Evolutionary conservation across 2,113 vertebrate genomes (phyloP).

Genomic region (Pao palembangensis): DNA sequence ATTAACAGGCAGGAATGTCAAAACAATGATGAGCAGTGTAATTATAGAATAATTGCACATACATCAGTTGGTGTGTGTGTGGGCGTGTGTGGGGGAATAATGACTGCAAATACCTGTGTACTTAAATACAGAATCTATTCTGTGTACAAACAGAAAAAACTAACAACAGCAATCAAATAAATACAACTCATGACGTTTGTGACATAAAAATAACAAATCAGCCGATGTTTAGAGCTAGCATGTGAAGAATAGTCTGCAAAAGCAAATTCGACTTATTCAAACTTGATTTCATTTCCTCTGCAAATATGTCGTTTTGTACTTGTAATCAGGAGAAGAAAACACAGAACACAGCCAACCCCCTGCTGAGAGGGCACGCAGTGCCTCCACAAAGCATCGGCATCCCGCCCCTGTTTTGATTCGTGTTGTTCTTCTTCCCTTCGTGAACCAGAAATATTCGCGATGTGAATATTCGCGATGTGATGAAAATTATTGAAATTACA

Average conservation of each 20-base stretch:
- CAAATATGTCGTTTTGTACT: conserved; percentile 10
- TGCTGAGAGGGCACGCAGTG: no score
- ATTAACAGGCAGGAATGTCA: conserved; percentile 25
- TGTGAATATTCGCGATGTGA: conserved; percentile 5
- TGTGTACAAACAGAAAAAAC: no score
- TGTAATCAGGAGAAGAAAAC: neutral
- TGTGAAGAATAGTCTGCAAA: neutral
- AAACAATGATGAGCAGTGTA: conserved; percentile 52
- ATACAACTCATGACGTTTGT: neutral
- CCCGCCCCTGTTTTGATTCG: neutral
- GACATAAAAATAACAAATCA: neutral
- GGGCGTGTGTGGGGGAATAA: neutral
- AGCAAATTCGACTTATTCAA: neutral
- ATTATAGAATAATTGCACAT: conserved; percentile 29
- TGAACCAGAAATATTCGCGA: neutral
- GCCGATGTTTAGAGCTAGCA: neutral
- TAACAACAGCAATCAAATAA: neutral
- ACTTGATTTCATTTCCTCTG: conserved; percentile 3
- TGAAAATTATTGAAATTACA: conserved; percentile 17
- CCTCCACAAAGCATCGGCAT: neutral
- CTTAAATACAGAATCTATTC: no score
- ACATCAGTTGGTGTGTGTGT: neutral
- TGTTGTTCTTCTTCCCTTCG: neutral
- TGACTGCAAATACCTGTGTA: no score
- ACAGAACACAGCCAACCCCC: neutral